Base-by-base conservation (phyloP, 2,888 invertebrate genomes). In the Litoditis marina region DNA sequence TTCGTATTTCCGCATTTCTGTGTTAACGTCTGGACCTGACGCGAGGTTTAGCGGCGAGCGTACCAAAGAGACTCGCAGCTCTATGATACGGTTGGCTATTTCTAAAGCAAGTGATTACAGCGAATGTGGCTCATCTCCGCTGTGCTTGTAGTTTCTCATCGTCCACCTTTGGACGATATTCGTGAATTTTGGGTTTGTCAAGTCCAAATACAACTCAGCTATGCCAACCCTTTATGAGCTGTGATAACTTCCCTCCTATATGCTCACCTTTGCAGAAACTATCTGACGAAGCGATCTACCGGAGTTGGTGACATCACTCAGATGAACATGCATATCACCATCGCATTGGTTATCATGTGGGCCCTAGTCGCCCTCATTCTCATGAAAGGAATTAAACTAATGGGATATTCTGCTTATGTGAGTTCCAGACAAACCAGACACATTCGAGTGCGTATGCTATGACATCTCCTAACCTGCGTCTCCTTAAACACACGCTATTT, bases 301-400 rank as follows among this genome's bases (percentile, higher is more conserved):
- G 68, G 71, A 13, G 70, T 79, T 53, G 63, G 67, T 30, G 69
- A 67, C 30, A 53, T 74, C n/a, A 70, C 70, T 11, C 59, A 58
- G 0, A 49, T 79, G 27, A 80, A 79, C 56, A 63, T 42, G 60
- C 71, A 69, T 16, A 67, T 63, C 7, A 53, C 65, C 34, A 30
- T 66, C 8, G 63, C 66, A 19, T 44, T 74, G 34, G 39, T 59
- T n/a, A 13, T 68, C 7, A 60, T 68, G 11, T 74, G 80, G 80
- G 44, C 70, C 3, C 36, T 77, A 6, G 73, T 69, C 5, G 68
- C 63, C n/a, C 39, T 75, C 19, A 76, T 75, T 19, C 65, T 80
- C 32, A 66, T 69, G 51, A 75, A 78, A 52, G 80, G 79, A n/a
- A 75, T 80, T 39, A 71, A 78, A 30, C 63, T 72, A 47, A 75